Percentiles rank a stretch among this genome's conserved stretches.
These are phyloP conservation scores for Ursus arctos DNA, from an alignment of 2,113 vertebrate genomes.

Conservation along the genomic window DNA sequence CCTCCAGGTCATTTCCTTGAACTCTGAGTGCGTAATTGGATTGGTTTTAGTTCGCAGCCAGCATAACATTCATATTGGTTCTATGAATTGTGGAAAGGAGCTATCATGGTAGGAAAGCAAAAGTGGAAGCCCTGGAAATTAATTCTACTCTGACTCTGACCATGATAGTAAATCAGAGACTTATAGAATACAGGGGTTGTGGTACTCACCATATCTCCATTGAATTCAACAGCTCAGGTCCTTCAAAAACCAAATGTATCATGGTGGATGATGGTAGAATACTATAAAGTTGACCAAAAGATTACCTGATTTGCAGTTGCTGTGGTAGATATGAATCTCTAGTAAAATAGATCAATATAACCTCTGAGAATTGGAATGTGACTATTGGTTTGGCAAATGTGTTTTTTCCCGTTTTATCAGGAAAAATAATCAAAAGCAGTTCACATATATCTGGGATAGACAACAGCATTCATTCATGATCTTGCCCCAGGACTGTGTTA, in stretches of 20 bases:
- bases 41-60: not conserved
- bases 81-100: not conserved
- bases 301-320: not conserved
- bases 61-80: not conserved
- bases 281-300: not conserved
- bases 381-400: not conserved
- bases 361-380: not conserved
- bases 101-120: not conserved
- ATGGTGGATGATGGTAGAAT: not conserved
- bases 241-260: not conserved
- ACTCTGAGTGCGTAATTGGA: not conserved
- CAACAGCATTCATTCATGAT: not conserved
- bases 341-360: not conserved
- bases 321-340: not conserved
- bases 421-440: not conserved
- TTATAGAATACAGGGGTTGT: not conserved
- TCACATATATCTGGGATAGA: not conserved
- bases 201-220: not conserved
- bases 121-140: not conserved
- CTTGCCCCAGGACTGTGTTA: not conserved
- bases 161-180: not conserved
- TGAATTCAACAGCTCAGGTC: not conserved
- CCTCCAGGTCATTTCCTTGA: not conserved
- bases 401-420: not conserved
- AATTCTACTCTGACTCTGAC: not conserved